Evolutionary conservation across 2,888 invertebrate species (phyloP), one percentile per base, ranked within the genome.

Genomic region (Julus scanicus): DNA sequence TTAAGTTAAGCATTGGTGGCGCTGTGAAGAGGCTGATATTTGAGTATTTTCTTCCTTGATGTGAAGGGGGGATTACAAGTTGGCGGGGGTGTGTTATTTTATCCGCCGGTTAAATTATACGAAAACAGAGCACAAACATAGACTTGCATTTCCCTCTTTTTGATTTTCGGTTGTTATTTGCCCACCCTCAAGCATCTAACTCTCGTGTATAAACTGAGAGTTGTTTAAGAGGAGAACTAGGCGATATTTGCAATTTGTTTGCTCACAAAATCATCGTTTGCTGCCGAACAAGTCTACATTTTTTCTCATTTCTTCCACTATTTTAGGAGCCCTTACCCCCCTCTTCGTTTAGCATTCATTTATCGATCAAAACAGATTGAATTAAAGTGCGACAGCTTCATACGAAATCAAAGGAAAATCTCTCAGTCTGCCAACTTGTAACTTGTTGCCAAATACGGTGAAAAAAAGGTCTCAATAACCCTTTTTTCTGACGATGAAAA

Each of bases 101-200:
- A 63, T 63, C 63, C 63, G 4, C 8, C 6, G n/a, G 63, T 63
- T 63, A 63, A 63, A 63, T 63, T 63, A 63, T 63, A 63, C 63
- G 63, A 63, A 63, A 63, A 20, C 63, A 20, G 20, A 63, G n/a
- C 20, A 29, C 29, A 63, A 63, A 63, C n/a, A 20, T n/a, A 63
- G 63, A 8, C 3, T n/a, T 3, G 63, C 63, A n/a, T 17, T 63
- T 63, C 63, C n/a, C 20, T 63, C 63, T 20, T 29, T 29, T 63
- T 63, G 63, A 63, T 63, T 63, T 63, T 63, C 63, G 63, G n/a
- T 63, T 63, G 63, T 63, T 63, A 63, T 63, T 63, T 63, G 63
- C 20, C 63, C 63, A 63, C 63, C 63, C 63, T 20, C 63, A 63
- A 63, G 63, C 63, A 63, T 17, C 63, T 63, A 8, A 2, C 20